Conservation (phyloP, 1,140 invertebrate species). For the Drosophila kurseongensis region DNA sequence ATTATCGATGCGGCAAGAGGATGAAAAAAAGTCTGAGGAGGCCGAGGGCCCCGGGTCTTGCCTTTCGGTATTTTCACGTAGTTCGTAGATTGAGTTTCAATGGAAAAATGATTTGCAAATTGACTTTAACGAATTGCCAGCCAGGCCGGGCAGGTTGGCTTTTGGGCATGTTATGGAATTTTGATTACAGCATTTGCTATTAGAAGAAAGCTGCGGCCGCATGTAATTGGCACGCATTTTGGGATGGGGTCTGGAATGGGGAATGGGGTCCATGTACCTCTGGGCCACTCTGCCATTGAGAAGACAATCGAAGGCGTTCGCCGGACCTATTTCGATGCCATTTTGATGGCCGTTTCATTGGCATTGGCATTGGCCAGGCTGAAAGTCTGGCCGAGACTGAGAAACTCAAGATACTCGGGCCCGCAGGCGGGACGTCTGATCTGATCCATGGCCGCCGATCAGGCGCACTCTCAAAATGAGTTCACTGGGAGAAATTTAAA, state of each 20-base stretch:
- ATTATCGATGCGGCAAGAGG: conserved; percentile 77
- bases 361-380: conserved; percentile 38
- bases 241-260: too few relatives aligned
- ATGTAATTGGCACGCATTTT: conserved; percentile 78
- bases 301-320: conserved; percentile 41
- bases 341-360: conserved; percentile 57
- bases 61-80: conserved; percentile 80
- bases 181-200: conserved; percentile 76
- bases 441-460: conserved; percentile 50
- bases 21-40: conserved; percentile 28
- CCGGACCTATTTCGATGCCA: conserved; percentile 44
- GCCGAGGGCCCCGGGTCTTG: conserved; percentile 28
- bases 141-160: conserved; percentile 50
- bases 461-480: conserved; percentile 45
- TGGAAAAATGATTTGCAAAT: conserved; percentile 84
- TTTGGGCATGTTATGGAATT: conserved; percentile 72
- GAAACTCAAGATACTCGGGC: conserved; percentile 27
- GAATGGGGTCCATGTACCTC: conserved; percentile 16
- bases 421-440: conserved; percentile 40
- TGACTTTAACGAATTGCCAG: conserved; percentile 83
- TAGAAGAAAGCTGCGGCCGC: conserved; percentile 36
- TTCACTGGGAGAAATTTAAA: conserved; percentile 17
- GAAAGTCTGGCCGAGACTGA: conserved; percentile 5
- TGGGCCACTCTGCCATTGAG: conserved; percentile 9
- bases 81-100: conserved; percentile 83